Conservation (phyloP, 53 echinoderm and acorn worm genomes). For the Paracentrotus lividus region DNA sequence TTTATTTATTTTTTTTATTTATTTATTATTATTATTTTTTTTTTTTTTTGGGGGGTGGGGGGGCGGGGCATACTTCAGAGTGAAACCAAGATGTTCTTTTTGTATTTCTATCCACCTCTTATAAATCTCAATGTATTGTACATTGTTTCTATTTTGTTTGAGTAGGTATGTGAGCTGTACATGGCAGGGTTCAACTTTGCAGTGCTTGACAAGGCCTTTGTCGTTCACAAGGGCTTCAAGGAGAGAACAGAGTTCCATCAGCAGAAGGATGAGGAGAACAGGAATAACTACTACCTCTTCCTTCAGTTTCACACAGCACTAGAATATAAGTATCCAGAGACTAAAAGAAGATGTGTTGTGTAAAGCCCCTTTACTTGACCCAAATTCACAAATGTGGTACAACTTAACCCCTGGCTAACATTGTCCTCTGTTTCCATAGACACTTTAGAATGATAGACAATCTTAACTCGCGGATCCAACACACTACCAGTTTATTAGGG, state of each 20-base stretch:
- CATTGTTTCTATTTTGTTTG: not conserved
- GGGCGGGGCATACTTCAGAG: not conserved
- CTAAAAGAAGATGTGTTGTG: constrained; percentile 71
- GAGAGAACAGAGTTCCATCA: constrained; percentile 82
- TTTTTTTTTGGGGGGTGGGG: no score
- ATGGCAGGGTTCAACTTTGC: constrained; percentile 95
- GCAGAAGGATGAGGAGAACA: constrained; percentile 88
- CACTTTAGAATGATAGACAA: no score
- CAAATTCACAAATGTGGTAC: no score
- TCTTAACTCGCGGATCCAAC: no score
- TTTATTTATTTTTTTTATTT: no score
- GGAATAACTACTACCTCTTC: constrained; percentile 84
- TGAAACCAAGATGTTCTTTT: not conserved
- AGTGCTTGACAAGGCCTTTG: constrained; percentile 88
- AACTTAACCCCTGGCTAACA: no score
- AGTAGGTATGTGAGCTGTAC: constrained; percentile 93
- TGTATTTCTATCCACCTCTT: not conserved
- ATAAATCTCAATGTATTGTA: not conserved
- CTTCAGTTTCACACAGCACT: constrained; percentile 84
- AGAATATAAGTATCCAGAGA: constrained; percentile 90
- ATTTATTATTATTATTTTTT: no score
- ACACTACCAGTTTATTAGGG: no score
- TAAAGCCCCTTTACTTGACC: not conserved
- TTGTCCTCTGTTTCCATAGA: no score
- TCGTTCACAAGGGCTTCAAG: constrained; percentile 93